Percentiles rank a stretch among this genome's conserved stretches.
Evolutionary conservation across 2,797 vertebrate genomes (phyloP).

Genomic region (Enteromius mattozi): DNA sequence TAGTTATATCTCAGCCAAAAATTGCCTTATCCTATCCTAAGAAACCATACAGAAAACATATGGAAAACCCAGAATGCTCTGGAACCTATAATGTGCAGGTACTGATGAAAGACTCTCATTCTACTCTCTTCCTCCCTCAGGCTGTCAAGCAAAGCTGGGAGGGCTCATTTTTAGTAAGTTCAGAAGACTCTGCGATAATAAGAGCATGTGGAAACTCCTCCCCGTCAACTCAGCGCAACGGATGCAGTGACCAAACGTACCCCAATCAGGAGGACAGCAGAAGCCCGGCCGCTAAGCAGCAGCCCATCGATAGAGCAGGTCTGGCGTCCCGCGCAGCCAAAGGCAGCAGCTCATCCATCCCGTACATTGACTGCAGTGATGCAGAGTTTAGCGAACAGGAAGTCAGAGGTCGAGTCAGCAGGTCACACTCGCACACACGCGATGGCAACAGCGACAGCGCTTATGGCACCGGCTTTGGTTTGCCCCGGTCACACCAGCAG

Average conservation of each 20-base stretch:
- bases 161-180: slow-evolving; percentile 77
- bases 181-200: slow-evolving; percentile 77
- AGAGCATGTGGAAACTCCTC: slow-evolving; percentile 73
- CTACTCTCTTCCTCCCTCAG: slow-evolving; percentile 67
- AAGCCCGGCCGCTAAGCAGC: slow-evolving; percentile 74
- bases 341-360: slow-evolving; percentile 85
- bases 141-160: slow-evolving; percentile 79
- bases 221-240: slow-evolving; percentile 75
- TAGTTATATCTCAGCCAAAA: neutral
- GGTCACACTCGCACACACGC: slow-evolving; percentile 81
- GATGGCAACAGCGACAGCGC: slow-evolving; percentile 80
- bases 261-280: slow-evolving; percentile 73
- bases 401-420: slow-evolving; percentile 78
- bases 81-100: neutral
- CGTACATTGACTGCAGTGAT: slow-evolving; percentile 88
- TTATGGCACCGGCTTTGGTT: slow-evolving; percentile 48
- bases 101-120: neutral
- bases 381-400: slow-evolving; percentile 85
- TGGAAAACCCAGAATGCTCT: neutral
- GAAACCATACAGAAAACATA: no score
- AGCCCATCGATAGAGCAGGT: slow-evolving; percentile 90
- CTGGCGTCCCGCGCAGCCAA: slow-evolving; percentile 85
- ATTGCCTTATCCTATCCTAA: no score
- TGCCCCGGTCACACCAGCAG: slow-evolving; percentile 71
- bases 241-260: slow-evolving; percentile 69